Evolutionary conservation across 1,140 invertebrate genomes (phyloP), one percentile per base, ranked within the genome.

Genomic region (Philopotamus ludificatus): DNA sequence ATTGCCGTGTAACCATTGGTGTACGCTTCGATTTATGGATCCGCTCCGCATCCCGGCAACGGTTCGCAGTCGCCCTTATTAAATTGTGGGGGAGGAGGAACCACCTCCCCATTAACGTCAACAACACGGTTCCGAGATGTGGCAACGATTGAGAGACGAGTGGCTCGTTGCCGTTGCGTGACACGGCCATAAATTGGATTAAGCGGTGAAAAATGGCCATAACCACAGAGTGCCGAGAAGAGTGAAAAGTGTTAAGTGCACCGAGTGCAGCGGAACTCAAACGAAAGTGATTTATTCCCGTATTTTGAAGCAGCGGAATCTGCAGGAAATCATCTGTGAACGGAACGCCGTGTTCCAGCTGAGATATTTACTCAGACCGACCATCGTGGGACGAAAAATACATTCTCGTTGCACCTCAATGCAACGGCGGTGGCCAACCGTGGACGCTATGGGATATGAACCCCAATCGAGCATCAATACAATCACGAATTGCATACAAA

Each of bases 261-360:
- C n/a, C n/a, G n/a, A n/a, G n/a, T 4, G 12, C 4, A 34, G 12
- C 28, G 28, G 28, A 34, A 34, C 28, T 34, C 9, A 42, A 55
- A 16, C 28, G 55, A 58, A 58, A 58, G 55, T 58, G 39, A 58
- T 58, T 58, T 23, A 58, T 58, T 58, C 20, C 8, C 41, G 18
- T 23, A 42, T 58, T 47, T 47, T 47, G 44, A 47, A 47, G 18
- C 10, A 16, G 8, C 45, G 55, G 45, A 58, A 58, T 44, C 16
- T 44, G 4, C 55, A 58, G 55, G 55, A 58, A 58, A 58, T 45
- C 55, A 58, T 58, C 55, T 54, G 18, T 22, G 51, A 16, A 54
- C 15, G 4, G 51, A 23, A 3, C 51, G 34, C 26, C 45, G 53
- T 12, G 45, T 47, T 22, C 23, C 12, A 18, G 57, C 39, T 47